Evolutionary conservation across 1,140 invertebrate species (phyloP).

Genomic region (Thaumatotibia leucotreta): DNA sequence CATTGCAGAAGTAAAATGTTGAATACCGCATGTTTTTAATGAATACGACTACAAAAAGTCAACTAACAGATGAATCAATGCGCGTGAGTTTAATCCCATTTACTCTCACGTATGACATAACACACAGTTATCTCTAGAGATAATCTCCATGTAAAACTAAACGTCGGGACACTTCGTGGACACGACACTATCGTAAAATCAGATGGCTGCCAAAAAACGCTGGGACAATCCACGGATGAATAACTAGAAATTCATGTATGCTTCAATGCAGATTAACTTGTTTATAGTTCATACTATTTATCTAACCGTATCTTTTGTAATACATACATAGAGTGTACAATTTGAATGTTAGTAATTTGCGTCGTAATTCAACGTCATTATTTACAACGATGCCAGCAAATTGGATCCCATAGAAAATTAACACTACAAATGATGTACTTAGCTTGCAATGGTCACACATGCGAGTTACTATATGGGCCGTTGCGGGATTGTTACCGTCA

Average conservation of each 20-base stretch:
- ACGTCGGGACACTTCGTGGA: neutral
- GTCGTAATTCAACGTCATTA: slow-evolving; percentile 22
- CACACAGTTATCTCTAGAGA: slow-evolving; percentile 17
- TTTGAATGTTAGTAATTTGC: slow-evolving; percentile 15
- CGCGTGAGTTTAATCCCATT: slow-evolving; percentile 20
- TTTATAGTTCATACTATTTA: neutral
- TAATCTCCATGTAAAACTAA: slow-evolving; percentile 21
- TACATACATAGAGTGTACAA: slow-evolving; percentile 8
- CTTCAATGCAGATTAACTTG: neutral
- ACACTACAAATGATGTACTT: slow-evolving; percentile 14
- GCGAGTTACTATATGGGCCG: neutral
- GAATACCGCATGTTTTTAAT: too few species aligned
- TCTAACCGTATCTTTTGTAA: neutral
- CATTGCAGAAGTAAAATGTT: too few species aligned
- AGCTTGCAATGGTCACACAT: slow-evolving; percentile 1
- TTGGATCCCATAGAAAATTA: slow-evolving; percentile 18
- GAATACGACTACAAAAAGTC: too few species aligned
- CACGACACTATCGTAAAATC: slow-evolving; percentile 2
- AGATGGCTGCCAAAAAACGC: neutral
- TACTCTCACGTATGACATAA: slow-evolving; percentile 18
- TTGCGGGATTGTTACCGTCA: slow-evolving; percentile 1
- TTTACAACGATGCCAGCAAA: slow-evolving; percentile 19
- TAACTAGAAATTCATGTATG: neutral
- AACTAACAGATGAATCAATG: slow-evolving; percentile 8
- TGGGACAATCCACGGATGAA: slow-evolving; percentile 3